Conservation (phyloP, 2,113 vertebrate species). For the Gorsachius goisagi region DNA sequence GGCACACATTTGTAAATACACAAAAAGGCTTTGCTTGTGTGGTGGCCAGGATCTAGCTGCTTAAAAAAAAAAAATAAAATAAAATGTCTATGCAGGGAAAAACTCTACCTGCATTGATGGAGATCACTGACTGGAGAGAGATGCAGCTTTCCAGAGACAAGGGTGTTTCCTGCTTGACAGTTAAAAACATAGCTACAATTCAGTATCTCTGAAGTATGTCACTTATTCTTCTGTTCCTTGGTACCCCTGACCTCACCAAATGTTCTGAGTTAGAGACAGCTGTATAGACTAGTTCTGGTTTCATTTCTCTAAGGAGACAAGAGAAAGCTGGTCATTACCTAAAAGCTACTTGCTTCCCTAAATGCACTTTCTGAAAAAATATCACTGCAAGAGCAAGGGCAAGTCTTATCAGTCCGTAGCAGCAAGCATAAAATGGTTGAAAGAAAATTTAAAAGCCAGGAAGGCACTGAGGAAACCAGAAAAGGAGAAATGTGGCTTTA, state of each 20-base stretch:
- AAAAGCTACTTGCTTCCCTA: neutral
- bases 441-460: neutral
- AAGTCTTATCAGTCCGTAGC: accelerated
- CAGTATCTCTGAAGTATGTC: neutral
- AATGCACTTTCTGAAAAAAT: neutral
- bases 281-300: too few relatives aligned
- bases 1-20: neutral
- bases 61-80: neutral
- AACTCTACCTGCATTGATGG: neutral
- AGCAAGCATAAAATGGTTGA: neutral
- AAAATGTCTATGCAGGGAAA: accelerated
- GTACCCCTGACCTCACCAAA: neutral
- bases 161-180: neutral
- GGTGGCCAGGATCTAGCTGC: neutral
- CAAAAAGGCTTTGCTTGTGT: neutral
- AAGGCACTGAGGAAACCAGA: neutral
- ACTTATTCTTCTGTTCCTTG: neutral
- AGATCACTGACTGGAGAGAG: too few relatives aligned
- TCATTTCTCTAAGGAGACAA: neutral
- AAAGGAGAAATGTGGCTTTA: neutral
- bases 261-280: neutral
- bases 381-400: neutral
- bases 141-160: neutral
- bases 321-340: neutral
- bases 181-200: neutral